Conservation (phyloP, 2,797 vertebrate genomes). For the Megaceryle alcyon region DNA sequence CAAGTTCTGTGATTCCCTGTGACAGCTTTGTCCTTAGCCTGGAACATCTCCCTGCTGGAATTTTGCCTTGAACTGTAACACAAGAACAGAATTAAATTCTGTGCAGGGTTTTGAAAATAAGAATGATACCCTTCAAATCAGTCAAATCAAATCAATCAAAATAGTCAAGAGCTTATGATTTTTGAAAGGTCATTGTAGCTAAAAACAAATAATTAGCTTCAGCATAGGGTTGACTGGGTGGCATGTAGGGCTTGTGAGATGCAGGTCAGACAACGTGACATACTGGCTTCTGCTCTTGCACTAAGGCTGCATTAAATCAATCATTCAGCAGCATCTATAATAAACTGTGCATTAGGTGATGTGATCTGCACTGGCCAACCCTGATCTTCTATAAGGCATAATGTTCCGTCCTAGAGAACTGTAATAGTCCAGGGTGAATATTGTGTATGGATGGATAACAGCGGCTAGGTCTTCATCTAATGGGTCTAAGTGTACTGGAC, state of each 20-base stretch:
- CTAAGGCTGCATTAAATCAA: background rate
- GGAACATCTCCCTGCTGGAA: slow-evolving; percentile 5
- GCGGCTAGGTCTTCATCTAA: background rate
- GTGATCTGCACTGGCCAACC: background rate
- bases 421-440: background rate
- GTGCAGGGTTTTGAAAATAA: background rate
- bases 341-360: slow-evolving; percentile 23
- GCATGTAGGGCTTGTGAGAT: background rate
- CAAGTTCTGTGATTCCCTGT: background rate
- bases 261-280: background rate
- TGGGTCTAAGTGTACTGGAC: background rate
- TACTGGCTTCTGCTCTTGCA: background rate
- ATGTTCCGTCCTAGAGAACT: background rate
- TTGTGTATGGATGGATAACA: background rate
- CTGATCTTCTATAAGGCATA: background rate
- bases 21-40: slow-evolving; percentile 15
- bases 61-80: slow-evolving; percentile 4
- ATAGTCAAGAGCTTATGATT: slow-evolving; percentile 16
- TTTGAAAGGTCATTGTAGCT: background rate
- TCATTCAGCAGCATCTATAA: background rate
- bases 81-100: slow-evolving; percentile 29
- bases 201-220: slow-evolving; percentile 2
- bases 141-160: slow-evolving; percentile 17
- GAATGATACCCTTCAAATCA: background rate
- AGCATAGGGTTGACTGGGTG: background rate